A percentile compares a stretch with the other conserved stretches of the same genome.
These are phyloP conservation scores for Platynereis dumerilii DNA, from an alignment of 2,888 invertebrate genomes.

Conservation along the genomic window DNA sequence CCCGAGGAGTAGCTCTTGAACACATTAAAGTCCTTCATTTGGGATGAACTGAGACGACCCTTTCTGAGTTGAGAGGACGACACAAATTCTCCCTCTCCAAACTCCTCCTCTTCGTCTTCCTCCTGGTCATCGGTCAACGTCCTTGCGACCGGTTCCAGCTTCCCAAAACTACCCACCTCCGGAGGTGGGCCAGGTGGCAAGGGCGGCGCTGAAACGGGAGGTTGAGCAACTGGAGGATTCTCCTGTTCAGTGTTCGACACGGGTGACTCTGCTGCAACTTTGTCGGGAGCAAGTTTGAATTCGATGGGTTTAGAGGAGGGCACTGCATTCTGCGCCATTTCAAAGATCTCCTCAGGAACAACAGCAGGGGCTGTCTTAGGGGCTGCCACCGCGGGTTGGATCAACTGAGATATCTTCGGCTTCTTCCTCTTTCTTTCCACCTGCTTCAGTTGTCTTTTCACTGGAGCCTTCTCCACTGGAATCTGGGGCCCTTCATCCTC, in stretches of 20 bases:
- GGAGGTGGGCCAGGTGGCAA: conserved; percentile 9
- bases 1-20: conserved; percentile 88
- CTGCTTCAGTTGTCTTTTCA: conserved; percentile 44
- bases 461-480: conserved; percentile 53
- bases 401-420: conserved; percentile 60
- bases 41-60: conserved; percentile 72
- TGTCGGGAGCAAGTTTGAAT: conserved; percentile 40
- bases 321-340: conserved; percentile 65
- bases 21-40: conserved; percentile 73
- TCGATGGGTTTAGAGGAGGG: conserved; percentile 58
- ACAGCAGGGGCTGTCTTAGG: conserved; percentile 22
- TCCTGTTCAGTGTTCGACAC: background rate
- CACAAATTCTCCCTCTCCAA: conserved; percentile 64
- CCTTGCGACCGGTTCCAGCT: conserved; percentile 47
- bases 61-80: conserved; percentile 72
- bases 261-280: no score
- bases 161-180: conserved; percentile 53
- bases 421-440: conserved; percentile 62
- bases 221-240: background rate
- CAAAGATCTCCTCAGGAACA: conserved; percentile 45
- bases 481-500: conserved; percentile 64
- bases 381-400: conserved; percentile 18
- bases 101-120: conserved; percentile 45
- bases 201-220: background rate
- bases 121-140: conserved; percentile 30